phyloP scores from a whole-genome alignment of 2,113 vertebrate genomes.

The Toxotes chatareus region DNA sequence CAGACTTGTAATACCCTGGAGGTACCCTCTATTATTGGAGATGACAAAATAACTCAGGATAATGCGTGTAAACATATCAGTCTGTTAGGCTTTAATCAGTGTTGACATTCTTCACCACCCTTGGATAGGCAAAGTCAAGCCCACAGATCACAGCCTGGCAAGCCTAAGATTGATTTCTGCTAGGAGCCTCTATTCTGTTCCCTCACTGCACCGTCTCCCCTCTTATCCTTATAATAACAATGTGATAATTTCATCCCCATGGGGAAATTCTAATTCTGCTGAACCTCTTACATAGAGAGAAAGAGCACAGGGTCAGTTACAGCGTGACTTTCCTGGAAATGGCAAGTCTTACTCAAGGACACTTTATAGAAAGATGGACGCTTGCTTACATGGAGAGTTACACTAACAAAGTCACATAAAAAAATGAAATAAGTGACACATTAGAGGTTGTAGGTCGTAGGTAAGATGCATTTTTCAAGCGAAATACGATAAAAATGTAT shows the following conservation, averaged over 20 bases:
- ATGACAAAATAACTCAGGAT: slow-evolving; percentile 61
- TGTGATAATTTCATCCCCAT: slow-evolving; percentile 30
- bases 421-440: not conserved
- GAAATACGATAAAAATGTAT: no score
- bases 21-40: slow-evolving; percentile 59
- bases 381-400: not conserved
- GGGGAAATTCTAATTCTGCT: slow-evolving; percentile 26
- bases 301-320: not conserved
- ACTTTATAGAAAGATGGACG: not conserved
- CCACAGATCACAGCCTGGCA: slow-evolving; percentile 59
- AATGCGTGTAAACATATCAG: slow-evolving; percentile 64
- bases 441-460: not conserved
- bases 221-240: slow-evolving; percentile 47
- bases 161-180: slow-evolving; percentile 45
- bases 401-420: not conserved
- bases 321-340: slow-evolving; percentile 15
- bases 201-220: slow-evolving; percentile 3
- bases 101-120: slow-evolving; percentile 86
- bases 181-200: slow-evolving; percentile 21
- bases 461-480: not conserved
- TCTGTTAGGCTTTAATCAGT: slow-evolving; percentile 60
- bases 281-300: slow-evolving; percentile 9
- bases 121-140: slow-evolving; percentile 66
- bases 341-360: not conserved
- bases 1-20: slow-evolving; percentile 24